These are phyloP conservation scores for Poeciliopsis prolifica DNA, from an alignment of 2,113 vertebrate species.

Conservation along the genomic window DNA sequence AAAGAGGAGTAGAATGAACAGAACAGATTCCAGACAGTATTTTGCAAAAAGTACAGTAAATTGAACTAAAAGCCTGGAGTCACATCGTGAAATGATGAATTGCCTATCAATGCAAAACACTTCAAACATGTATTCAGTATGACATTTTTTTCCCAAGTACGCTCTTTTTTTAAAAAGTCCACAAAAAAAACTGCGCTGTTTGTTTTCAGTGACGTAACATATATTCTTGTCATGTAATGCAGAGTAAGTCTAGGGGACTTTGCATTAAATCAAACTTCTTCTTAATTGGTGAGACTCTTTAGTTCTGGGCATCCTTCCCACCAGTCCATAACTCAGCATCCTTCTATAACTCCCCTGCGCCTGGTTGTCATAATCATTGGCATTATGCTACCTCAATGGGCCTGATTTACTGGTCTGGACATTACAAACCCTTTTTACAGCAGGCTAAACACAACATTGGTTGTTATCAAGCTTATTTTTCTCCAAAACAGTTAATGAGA, in stretches of 20 bases:
- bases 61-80: slow-evolving; percentile 34
- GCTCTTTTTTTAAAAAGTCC: slow-evolving; percentile 8
- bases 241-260: slow-evolving; percentile 66
- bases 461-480: slow-evolving; percentile 44
- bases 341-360: slow-evolving; percentile 70
- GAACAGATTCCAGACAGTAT: slow-evolving; percentile 38
- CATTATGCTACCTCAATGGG: slow-evolving; percentile 74
- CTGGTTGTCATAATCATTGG: slow-evolving; percentile 75
- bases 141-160: neutral
- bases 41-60: slow-evolving; percentile 25
- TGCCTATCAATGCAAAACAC: slow-evolving; percentile 22
- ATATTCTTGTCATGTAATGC: slow-evolving; percentile 47
- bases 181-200: neutral
- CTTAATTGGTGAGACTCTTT: slow-evolving; percentile 70
- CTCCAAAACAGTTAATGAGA: slow-evolving; percentile 38
- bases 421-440: slow-evolving; percentile 44
- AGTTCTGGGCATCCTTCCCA: slow-evolving; percentile 71
- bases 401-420: slow-evolving; percentile 78
- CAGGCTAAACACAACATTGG: slow-evolving; percentile 60
- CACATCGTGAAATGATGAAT: slow-evolving; percentile 34
- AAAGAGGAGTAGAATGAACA: slow-evolving; percentile 46
- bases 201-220: neutral
- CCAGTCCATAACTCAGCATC: slow-evolving; percentile 66
- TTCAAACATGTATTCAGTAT: slow-evolving; percentile 20
- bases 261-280: slow-evolving; percentile 62